Evolutionary conservation across 2,113 vertebrate genomes (phyloP), one percentile per base, ranked within the genome.

Genomic region (Asarcornis scutulata): DNA sequence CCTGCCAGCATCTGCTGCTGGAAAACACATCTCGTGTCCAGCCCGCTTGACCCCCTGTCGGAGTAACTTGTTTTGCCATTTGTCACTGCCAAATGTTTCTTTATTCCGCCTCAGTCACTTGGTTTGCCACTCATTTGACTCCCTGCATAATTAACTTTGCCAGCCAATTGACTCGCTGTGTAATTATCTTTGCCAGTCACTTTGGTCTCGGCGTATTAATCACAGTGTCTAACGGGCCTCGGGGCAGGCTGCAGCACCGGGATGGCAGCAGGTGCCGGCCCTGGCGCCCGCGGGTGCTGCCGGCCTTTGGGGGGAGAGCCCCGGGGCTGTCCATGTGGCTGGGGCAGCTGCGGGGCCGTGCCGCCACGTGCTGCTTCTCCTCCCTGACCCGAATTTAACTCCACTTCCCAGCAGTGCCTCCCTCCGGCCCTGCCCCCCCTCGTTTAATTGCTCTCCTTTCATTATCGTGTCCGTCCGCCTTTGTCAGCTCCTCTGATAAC

Each of bases 151-250:
- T 96, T 93, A 96, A 96, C 91, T 96, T 88, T 86, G 96, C 96
- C 95, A 97, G 96, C 86, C 96, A 96, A 95, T 85, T 96, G 96
- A 95, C 94, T 96, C 4, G 14, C 90, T 64, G 86, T 40, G 89
- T 96, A 96, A 97, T 96, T 97, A 96, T 95, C 94, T 89, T 52
- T 88, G 94, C 95, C 90, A 89, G 86, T 62, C 82, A 9, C 94
- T 95, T 50, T 53, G 83, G 88, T 86, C 85, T 87, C 11, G 34
- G 93, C 89, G 46, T 91, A 20, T 96, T 96, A 96, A 94, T 91
- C 85, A 25, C 23, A 68, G 92, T 72, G 91, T 68, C 86, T 29
- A 31, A 38, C 13, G 62, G 86, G 88, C 91, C 86, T 3, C 2
- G 13, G 87, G 95, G 93, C 94, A 63, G 89, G 89, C 27, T 78